These are phyloP conservation scores for Calliphora vicina DNA, from an alignment of 1,140 invertebrate genomes.

Conservation along the genomic window DNA sequence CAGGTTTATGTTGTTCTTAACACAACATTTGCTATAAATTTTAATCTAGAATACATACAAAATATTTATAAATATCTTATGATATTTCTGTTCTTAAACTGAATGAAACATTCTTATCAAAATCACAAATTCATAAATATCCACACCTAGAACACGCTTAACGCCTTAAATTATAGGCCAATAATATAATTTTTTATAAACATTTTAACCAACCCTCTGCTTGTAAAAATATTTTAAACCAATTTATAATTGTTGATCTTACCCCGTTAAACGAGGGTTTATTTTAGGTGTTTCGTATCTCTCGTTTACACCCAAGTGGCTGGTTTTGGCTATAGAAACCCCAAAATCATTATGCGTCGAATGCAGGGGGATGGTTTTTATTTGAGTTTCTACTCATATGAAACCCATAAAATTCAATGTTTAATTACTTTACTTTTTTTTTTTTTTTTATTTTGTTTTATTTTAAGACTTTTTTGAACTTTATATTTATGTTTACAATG, in stretches of 20 bases:
- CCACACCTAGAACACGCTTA: too few relatives aligned
- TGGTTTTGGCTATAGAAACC: background rate
- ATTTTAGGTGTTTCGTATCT: background rate
- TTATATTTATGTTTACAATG: background rate
- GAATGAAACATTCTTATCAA: background rate
- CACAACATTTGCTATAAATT: background rate
- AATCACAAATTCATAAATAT: too few relatives aligned
- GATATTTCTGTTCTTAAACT: background rate
- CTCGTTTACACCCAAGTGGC: background rate
- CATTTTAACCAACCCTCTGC: background rate
- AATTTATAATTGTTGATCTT: background rate
- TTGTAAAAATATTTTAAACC: background rate
- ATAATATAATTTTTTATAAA: background rate
- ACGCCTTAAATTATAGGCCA: background rate
- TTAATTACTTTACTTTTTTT: background rate
- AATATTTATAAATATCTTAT: background rate
- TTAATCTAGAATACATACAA: conserved; percentile 3
- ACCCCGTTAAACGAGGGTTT: background rate
- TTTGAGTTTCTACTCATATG: background rate
- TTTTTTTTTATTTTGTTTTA: background rate
- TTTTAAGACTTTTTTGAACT: background rate
- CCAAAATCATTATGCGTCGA: background rate
- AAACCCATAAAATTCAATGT: background rate
- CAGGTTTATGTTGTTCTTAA: conserved; percentile 1
- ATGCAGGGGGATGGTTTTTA: background rate